Evolutionary conservation across 2,113 vertebrate species (phyloP), one percentile per base, ranked within the genome.

Genomic region (Centrocercus urophasianus): DNA sequence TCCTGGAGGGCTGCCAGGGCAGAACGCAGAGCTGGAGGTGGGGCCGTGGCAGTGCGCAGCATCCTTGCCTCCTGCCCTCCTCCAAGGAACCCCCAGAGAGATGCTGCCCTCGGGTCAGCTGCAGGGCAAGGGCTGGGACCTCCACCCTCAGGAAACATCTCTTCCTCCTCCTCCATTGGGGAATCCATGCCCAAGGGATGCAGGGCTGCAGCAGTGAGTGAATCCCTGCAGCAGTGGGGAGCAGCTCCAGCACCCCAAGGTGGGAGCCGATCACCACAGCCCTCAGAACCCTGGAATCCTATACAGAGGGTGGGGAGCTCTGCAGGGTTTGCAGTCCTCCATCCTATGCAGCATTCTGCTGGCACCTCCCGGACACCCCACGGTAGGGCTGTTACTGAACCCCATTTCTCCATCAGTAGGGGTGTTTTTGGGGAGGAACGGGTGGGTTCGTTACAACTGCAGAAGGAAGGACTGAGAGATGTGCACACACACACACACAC

Each of bases 1-100:
- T 91, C 48, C 91, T 93, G 95, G 94, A 96, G 91, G 60, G 82
- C 70, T 87, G 96, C 95, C 94, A 94, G 94, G 95, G 84, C 94
- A 75, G 61, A 89, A 96, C 82, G 96, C 94, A 94, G 95, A 87
- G 69, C 60, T 1, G 7, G 64, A 28, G 40, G 60, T 84, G 85
- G 72, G 81, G 90, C 94, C 65, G 84, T 84, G 90, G 77, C 47
- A 90, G 93, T 83, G 2, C 42, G 88, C 91, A 96, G 86, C 95
- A 94, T 93, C 92, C 69, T 56, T 54, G 30, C 32, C 67, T 63
- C 34, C 64, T 4, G 24, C 9, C 36, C 6, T 83, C 24, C 65
- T 3, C 1, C 0, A 5, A 52, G 11, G 30, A 42, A 54, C 63
- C 45, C 70, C 36, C 24, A 54, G 66, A 69, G 11, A 50, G 42